Evolutionary conservation across 2,113 vertebrate species (phyloP), one percentile per base, ranked within the genome.

Genomic region (Telmatochromis sp.): DNA sequence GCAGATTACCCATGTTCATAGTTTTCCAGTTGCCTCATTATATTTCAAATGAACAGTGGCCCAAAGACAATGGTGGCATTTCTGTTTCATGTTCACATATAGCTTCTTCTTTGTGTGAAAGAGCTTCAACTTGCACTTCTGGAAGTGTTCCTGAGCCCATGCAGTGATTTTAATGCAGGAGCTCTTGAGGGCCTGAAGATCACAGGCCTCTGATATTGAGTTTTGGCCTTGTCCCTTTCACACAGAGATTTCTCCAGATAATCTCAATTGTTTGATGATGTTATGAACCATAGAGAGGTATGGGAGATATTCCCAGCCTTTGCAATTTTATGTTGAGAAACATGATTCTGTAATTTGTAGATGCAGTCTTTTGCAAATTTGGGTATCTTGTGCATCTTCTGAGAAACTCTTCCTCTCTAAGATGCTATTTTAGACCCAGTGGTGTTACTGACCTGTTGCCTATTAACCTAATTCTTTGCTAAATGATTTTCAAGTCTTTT

Each of bases 191-290:
- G 68, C 68, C 14, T 26, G 21, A 17, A 73, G 9, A 47, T 45
- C 68, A 28, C 21, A 45, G 9, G 14, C 9, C 3, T 73, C 40
- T 26, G 23, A 26, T 26, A 26, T 73, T 17, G 68, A 73, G 9
- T 17, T 47, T 47, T 26, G 40, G 21, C 21, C 40, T 73, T 73
- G 13, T 47, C 1, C 5, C 13, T 45, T 73, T 42, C 68, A 26
- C 13, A 73, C 21, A 73, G 68, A 73, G 68, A 73, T 73, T 73
- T 73, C 21, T 73, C 68, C 21, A 47, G 14, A 73, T 47, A 45
- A 26, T 47, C 40, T 17, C 5, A 73, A 73, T 73, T 17, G 40
- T 73, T 73, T 73, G 21, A 47, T 26, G 40, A 73, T 73, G 13
- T 71, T 45, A 45, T 23, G 13, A 0, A 71, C 35, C n/a, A 14